Conservation (phyloP, 2,797 vertebrate species). For the Thripadectes ignobilis region DNA sequence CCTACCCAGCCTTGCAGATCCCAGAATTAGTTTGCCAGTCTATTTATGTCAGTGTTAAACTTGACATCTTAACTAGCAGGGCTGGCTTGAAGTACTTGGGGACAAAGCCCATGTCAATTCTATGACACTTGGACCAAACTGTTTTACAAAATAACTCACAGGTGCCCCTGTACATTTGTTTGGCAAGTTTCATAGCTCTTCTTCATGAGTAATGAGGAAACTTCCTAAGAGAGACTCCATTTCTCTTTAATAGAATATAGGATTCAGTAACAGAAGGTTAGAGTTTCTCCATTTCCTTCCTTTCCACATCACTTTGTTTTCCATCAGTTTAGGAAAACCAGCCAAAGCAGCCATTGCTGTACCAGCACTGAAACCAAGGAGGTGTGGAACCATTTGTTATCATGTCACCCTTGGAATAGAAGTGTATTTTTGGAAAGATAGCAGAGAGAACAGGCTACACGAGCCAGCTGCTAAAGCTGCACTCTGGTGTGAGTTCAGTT, state of each 20-base stretch:
- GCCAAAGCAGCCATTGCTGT: not conserved
- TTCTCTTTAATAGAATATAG: not conserved
- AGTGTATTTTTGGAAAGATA: not conserved
- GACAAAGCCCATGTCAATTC: not conserved
- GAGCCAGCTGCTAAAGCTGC: not conserved
- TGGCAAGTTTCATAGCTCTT: not conserved
- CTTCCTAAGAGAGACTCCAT: not conserved
- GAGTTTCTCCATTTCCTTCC: not conserved
- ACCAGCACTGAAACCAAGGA: not conserved
- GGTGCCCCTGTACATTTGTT: not conserved
- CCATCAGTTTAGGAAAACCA: not conserved
- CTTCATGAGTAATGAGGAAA: not conserved
- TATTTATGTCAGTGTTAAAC: not conserved
- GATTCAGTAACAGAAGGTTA: no score
- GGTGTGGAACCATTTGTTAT: not conserved
- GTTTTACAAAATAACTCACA: not conserved
- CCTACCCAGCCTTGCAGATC: not conserved
- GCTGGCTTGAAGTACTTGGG: not conserved
- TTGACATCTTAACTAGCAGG: not conserved
- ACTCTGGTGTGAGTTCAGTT: not conserved
- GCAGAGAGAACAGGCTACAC: not conserved
- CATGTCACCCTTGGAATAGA: not conserved
- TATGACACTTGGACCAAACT: not conserved
- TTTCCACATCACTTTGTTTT: not conserved
- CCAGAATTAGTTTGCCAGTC: not conserved